phyloP scores from a whole-genome alignment of 2,888 invertebrate species.

The Trissonchulus sp. region DNA sequence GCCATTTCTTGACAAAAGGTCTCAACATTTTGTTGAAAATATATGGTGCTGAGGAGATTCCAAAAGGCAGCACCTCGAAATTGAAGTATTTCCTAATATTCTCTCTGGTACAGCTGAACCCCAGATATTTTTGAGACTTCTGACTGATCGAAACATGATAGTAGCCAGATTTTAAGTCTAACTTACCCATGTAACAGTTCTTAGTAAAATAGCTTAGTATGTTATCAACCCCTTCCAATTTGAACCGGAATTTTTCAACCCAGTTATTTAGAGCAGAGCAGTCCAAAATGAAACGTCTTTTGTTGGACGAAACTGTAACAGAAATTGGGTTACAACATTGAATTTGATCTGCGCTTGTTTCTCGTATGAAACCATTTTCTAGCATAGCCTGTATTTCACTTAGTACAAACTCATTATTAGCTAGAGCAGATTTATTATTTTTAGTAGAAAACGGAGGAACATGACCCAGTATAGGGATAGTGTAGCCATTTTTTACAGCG shows the following conservation, averaged over 20 bases:
- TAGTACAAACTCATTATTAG: too few species aligned
- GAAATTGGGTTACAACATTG: slow-evolving; percentile 6
- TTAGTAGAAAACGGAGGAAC: too few species aligned
- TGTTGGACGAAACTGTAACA: background rate
- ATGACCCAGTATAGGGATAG: too few species aligned
- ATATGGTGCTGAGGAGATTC: slow-evolving; percentile 5
- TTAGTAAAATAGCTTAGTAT: background rate
- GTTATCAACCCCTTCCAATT: background rate
- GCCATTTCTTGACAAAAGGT: background rate
- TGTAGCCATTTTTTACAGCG: too few species aligned
- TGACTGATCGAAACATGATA: background rate
- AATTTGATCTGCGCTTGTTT: too few species aligned
- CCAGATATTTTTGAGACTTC: background rate
- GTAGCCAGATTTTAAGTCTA: slow-evolving; percentile 17
- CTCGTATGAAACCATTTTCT: too few species aligned
- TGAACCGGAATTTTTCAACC: slow-evolving; percentile 10
- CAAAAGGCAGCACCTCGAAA: slow-evolving; percentile 12
- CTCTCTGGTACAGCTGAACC: background rate
- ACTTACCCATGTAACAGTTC: background rate
- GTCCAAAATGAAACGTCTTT: slow-evolving; percentile 4
- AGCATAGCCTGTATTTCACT: too few species aligned
- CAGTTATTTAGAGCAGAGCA: background rate
- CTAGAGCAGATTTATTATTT: too few species aligned
- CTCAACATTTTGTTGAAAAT: slow-evolving; percentile 9
- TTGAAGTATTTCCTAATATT: background rate